Conservation (phyloP, 37 sponge, comb jelly and placozoan genomes). For the Axinella damicornis region DNA sequence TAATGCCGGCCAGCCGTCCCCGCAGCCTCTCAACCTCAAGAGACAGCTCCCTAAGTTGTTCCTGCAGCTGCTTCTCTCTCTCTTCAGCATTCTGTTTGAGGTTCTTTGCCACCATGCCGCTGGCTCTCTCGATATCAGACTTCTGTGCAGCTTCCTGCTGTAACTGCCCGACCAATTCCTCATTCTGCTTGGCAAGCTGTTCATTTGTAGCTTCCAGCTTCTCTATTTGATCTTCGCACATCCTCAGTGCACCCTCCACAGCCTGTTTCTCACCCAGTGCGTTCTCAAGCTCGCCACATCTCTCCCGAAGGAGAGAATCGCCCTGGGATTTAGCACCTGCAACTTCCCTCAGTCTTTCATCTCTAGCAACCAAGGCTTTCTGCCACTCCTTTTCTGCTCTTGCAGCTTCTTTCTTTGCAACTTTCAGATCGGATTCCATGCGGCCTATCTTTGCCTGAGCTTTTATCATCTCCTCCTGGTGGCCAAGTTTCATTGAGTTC, state of each 20-base stretch:
- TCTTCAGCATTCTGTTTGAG: slow-evolving; percentile 63
- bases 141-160: slow-evolving; percentile 28
- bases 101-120: slow-evolving; percentile 22
- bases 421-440: slow-evolving; percentile 60
- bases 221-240: not conserved
- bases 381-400: slow-evolving; percentile 34
- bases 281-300: not conserved
- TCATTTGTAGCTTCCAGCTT: not conserved
- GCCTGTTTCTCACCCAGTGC: slow-evolving; percentile 14
- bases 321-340: not conserved
- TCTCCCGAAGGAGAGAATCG: slow-evolving; percentile 9
- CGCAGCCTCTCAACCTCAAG: slow-evolving; percentile 67
- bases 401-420: slow-evolving; percentile 35
- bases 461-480: slow-evolving; percentile 63
- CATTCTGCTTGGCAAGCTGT: slow-evolving; percentile 4
- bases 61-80: slow-evolving; percentile 43
- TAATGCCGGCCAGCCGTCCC: slow-evolving; percentile 72
- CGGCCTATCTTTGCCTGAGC: slow-evolving; percentile 38
- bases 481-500: slow-evolving; percentile 37
- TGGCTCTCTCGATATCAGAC: slow-evolving; percentile 50
- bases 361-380: not conserved
- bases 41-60: slow-evolving; percentile 40
- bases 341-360: slow-evolving; percentile 4
- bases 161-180: slow-evolving; percentile 18
- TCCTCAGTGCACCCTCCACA: not conserved